Evolutionary conservation across 53 echinoderm and acorn worm genomes (phyloP), one percentile per base, ranked within the genome.

Genomic region (Henricia sp.): DNA sequence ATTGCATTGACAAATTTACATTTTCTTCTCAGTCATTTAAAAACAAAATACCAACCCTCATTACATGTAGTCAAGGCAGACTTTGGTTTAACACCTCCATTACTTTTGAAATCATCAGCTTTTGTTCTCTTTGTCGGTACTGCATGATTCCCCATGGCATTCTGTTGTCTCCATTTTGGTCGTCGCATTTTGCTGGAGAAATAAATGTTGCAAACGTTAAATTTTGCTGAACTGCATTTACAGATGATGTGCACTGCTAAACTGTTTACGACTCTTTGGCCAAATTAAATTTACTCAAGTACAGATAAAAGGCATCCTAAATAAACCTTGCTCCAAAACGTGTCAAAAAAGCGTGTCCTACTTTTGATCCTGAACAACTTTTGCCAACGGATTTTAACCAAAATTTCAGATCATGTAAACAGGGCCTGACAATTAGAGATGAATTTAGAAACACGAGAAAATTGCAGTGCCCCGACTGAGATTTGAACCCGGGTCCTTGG

Each of bases 101-200:
- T 11, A 40, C 23, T 67, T 9, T 52, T n/a, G 30, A 24, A 19
- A 28, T 2, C 20, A 12, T 73, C 37, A 35, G 37, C 23, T 36
- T 54, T 58, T 13, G 27, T 12, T 41, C 25, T 77, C 60, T 59
- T 77, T 58, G 59, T 19, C 27, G 34, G 58, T 13, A 43, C 41
- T 34, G 14, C 77, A 13, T 77, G 12, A 39, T 77, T 43, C 60
- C 25, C 36, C 20, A 11, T 19, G 33, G 14, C 14, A 13, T 40
- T 56, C 43, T 57, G 55, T 26, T 38, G 21, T 19, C 57, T 27
- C 12, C 36, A 56, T 12, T 74, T 40, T 9, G 37, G 37, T 40
- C 25, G 77, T 59, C 77, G 57, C 77, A 77, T 77, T 59, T 77
- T 77, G 58, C 77, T 77, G 39, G 20, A 57, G 32, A 40, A 67